Conservation (phyloP, 2,797 vertebrate species). For the Enteromius unitaeniatus region DNA sequence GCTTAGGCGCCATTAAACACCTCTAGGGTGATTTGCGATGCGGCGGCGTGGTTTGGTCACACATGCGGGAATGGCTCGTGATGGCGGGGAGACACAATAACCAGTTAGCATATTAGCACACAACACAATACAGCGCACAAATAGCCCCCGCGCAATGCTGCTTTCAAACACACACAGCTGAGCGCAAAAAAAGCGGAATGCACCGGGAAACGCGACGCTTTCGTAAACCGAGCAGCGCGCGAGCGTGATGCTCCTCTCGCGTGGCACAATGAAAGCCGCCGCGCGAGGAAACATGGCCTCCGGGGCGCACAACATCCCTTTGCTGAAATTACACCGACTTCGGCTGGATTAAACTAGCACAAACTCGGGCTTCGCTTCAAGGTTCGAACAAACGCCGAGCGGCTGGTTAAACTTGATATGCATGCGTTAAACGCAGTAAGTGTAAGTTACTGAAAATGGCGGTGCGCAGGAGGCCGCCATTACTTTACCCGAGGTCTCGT, state of each 20-base stretch:
- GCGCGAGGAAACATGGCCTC: constrained; percentile 62
- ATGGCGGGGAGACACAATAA: constrained; percentile 64
- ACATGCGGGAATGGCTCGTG: constrained; percentile 17
- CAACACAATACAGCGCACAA: not conserved
- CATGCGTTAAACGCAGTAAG: not conserved
- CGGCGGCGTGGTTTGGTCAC: not conserved
- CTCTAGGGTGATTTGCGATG: not conserved
- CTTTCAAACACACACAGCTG: fast-evolving
- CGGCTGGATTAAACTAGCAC: not conserved
- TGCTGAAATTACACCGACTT: not conserved
- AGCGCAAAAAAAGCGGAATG: fast-evolving
- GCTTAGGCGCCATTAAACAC: not conserved
- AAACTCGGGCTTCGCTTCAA: not conserved
- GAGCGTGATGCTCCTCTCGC: constrained; percentile 14
- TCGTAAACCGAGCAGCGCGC: too few relatives aligned
- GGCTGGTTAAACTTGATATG: not conserved
- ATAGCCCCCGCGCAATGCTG: not conserved
- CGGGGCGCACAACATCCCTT: not conserved
- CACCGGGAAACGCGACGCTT: not conserved
- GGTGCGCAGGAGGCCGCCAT: constrained; percentile 84
- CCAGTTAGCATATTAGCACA: constrained; percentile 45
- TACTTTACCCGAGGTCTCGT: constrained; percentile 96
- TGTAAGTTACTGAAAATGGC: constrained; percentile 81
- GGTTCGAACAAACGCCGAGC: not conserved
- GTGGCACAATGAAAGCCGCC: constrained; percentile 62